phyloP scores from a whole-genome alignment of 2,113 vertebrate species.

The Peromyscus leucopus region DNA sequence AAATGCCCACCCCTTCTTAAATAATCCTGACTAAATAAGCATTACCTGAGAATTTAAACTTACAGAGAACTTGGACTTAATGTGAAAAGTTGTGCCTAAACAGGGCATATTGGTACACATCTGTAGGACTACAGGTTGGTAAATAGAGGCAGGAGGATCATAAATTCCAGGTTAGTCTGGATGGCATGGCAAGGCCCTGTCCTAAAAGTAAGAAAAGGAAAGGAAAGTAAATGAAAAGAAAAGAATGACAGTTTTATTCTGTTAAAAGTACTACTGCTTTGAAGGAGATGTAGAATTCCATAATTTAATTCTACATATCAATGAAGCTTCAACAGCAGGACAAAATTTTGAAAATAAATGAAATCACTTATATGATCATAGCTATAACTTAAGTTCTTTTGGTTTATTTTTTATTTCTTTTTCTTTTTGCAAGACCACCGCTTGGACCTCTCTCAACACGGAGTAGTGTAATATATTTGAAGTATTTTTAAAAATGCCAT shows the following conservation, averaged over 20 bases:
- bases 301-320: constrained; percentile 32
- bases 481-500: constrained; percentile 47
- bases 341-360: neutral
- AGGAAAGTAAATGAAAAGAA: neutral
- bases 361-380: neutral
- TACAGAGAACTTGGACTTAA: neutral
- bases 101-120: neutral
- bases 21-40: neutral
- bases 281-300: neutral
- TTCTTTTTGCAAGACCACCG: neutral
- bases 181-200: too few relatives aligned
- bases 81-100: neutral
- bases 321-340: constrained; percentile 9
- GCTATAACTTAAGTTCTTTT: neutral
- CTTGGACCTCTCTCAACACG: neutral
- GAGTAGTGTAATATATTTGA: constrained; percentile 20
- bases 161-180: neutral
- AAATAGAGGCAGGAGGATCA: neutral
- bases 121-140: neutral
- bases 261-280: neutral
- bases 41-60: constrained; percentile 10
- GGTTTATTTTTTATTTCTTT: neutral
- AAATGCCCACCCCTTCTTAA: neutral
- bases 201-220: neutral
- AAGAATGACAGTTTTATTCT: neutral